These are phyloP conservation scores for Sylvietta virens DNA, from an alignment of 2,113 vertebrate species.

Conservation along the genomic window DNA sequence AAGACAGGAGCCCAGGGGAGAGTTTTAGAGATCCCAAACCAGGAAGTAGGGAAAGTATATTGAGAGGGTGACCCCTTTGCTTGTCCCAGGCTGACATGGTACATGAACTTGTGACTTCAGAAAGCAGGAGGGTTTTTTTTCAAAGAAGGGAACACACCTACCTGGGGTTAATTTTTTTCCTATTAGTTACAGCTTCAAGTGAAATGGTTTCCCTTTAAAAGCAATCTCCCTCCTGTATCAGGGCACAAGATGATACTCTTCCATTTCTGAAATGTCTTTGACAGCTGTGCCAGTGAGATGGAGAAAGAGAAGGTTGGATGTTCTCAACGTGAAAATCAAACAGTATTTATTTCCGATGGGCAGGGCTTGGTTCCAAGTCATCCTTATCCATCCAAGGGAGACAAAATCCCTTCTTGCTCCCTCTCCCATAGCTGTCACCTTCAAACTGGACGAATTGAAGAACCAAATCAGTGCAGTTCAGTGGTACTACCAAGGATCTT, in stretches of 20 bases:
- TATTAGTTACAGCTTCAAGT: not conserved
- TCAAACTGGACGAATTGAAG: not conserved
- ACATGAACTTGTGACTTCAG: not conserved
- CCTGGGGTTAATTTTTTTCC: not conserved
- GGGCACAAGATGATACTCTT: not conserved
- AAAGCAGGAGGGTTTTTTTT: not conserved
- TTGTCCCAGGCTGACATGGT: rapidly evolving
- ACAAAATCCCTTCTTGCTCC: not conserved
- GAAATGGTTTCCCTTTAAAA: not conserved
- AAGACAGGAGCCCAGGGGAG: not conserved
- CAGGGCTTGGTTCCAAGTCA: not conserved
- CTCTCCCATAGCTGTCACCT: not conserved
- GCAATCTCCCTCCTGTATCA: not conserved
- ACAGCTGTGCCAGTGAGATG: not conserved
- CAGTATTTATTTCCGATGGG: not conserved
- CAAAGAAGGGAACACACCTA: not conserved
- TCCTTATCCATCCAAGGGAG: not conserved
- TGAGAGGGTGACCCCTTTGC: not conserved
- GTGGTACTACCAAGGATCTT: not conserved
- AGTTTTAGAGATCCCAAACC: not conserved
- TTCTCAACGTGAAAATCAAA: not conserved
- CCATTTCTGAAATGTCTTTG: not conserved
- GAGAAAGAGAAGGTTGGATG: not conserved
- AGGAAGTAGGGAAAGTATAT: too few species aligned
- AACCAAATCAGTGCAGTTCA: not conserved